Evolutionary conservation across 2,797 vertebrate species (phyloP).

Genomic region (Huso huso): DNA sequence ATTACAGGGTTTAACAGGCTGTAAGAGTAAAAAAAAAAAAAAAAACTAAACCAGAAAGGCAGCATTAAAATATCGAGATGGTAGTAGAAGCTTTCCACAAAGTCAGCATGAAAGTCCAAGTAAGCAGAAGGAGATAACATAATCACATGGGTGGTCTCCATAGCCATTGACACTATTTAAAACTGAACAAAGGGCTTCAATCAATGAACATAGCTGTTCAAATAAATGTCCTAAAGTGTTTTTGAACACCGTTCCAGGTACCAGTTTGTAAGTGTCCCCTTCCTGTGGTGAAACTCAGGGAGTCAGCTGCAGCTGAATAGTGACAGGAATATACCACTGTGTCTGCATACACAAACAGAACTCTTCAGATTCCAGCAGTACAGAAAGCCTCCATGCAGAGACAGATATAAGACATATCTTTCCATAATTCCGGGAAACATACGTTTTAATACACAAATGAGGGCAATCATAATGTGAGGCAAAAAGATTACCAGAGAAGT

Average conservation of each 20-base stretch:
- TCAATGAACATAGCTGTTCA: conserved; percentile 24
- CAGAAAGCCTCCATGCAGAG: no score
- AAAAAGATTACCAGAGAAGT: no score
- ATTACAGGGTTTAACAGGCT: no score
- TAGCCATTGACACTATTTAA: conserved; percentile 17
- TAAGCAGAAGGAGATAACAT: conserved; percentile 30
- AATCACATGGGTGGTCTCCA: conserved; percentile 32
- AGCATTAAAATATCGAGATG: no score
- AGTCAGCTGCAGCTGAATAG: conserved; percentile 22
- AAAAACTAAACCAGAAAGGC: no score
- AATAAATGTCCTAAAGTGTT: conserved; percentile 2
- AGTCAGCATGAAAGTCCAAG: background rate
- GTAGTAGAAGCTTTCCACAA: no score
- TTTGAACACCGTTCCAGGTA: conserved; percentile 3
- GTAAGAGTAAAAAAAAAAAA: no score
- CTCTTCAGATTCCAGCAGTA: no score
- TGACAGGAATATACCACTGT: background rate
- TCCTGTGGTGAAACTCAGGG: conserved; percentile 15
- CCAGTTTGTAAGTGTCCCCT: conserved; percentile 14
- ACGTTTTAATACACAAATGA: no score
- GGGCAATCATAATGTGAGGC: no score
- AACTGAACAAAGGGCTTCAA: conserved; percentile 23
- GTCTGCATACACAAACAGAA: background rate
- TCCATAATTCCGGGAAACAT: no score
- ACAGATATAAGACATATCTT: no score